Percentiles rank a stretch among this genome's conserved stretches.
phyloP scores from a whole-genome alignment of 2,113 vertebrate species.

The Paramisgurnus dabryanus region DNA sequence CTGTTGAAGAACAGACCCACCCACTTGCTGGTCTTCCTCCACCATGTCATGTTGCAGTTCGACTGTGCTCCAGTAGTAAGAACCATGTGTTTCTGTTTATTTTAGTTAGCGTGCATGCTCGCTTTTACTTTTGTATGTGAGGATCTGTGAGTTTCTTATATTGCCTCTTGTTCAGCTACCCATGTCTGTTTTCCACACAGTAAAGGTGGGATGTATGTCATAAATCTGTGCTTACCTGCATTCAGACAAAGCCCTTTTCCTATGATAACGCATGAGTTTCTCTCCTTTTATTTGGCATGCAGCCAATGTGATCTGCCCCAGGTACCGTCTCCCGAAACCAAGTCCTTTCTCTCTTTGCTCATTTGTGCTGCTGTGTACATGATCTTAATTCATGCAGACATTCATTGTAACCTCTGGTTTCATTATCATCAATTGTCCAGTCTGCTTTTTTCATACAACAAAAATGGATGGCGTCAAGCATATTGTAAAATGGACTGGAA shows the following conservation, averaged over 20 bases:
- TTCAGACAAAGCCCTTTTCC: conserved; percentile 18
- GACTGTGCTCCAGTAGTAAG: conserved; percentile 85
- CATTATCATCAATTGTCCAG: neutral
- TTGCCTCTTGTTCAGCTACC: conserved; percentile 2
- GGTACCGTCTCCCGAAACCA: conserved; percentile 48
- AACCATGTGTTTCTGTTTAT: conserved; percentile 32
- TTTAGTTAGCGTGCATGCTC: conserved; percentile 23
- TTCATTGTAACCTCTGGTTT: neutral
- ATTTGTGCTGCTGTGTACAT: neutral
- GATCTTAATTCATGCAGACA: neutral
- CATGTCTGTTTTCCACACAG: neutral
- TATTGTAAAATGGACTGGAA: too few species aligned
- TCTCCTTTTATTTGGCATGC: conserved; percentile 57
- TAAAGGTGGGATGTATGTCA: neutral
- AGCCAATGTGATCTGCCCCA: conserved; percentile 51
- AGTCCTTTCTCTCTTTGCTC: neutral
- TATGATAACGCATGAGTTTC: conserved; percentile 51
- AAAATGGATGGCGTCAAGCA: neutral
- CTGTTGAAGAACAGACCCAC: conserved; percentile 76
- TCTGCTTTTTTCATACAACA: too few species aligned
- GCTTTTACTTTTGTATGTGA: conserved; percentile 5
- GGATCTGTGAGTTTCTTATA: neutral
- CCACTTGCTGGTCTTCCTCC: conserved; percentile 85
- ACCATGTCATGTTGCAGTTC: conserved; percentile 89
- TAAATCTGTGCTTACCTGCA: neutral